phyloP scores from a whole-genome alignment of 30 jellyfish, hydroid and myxozoan genomes.

The Morbakka virulenta region DNA sequence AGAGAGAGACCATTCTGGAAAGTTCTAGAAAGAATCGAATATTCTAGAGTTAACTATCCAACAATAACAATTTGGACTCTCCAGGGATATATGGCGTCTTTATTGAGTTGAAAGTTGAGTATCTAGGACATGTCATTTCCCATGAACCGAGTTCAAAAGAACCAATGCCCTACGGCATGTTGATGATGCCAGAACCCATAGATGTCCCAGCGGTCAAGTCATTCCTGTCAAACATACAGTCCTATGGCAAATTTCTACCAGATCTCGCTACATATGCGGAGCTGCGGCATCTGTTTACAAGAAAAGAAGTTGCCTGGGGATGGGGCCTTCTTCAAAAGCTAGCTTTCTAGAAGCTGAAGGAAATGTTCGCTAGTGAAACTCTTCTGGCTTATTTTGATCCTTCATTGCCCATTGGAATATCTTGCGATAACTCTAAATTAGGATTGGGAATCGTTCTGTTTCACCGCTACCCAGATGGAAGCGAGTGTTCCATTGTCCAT shows the following conservation, averaged over 20 bases:
- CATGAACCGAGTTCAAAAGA: too few species aligned
- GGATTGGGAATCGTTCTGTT: background rate
- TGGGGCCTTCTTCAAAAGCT: background rate
- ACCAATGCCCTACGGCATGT: too few species aligned
- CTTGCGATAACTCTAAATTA: background rate
- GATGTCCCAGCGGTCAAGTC: conserved; percentile 2
- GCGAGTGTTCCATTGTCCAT: background rate
- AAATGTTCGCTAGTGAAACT: background rate
- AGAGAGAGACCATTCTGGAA: too few species aligned
- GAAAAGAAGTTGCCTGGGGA: too few species aligned
- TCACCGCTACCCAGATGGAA: background rate
- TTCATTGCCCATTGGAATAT: background rate
- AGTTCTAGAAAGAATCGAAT: too few species aligned
- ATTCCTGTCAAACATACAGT: background rate
- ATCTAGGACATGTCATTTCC: too few species aligned
- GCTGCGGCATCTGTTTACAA: too few species aligned
- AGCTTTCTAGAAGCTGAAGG: background rate
- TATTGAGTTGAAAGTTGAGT: too few species aligned
- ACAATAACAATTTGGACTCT: too few species aligned
- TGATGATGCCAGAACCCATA: conserved; percentile 2
- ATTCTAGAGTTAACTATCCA: too few species aligned
- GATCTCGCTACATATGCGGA: too few species aligned
- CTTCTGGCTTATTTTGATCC: background rate
- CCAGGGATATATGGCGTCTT: too few species aligned
- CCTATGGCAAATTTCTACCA: conserved; percentile 8